phyloP scores from a whole-genome alignment of 2,888 invertebrate genomes.

The Drosophila anomelani region DNA sequence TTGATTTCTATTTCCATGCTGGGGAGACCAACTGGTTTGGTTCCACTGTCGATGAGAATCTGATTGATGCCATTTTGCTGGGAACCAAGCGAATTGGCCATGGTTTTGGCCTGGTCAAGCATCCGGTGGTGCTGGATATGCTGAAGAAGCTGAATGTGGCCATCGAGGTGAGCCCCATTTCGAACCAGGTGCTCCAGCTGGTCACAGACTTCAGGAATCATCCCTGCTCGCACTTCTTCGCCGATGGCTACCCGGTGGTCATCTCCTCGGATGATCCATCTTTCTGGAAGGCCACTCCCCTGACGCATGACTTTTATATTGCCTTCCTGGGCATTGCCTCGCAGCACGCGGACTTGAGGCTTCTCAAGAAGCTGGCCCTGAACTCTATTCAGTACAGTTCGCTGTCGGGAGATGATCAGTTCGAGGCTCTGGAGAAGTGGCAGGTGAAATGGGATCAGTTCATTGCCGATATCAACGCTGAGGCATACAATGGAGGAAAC shows the following conservation, averaged over 20 bases:
- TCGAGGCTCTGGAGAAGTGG: slow-evolving; percentile 86
- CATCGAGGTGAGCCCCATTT: slow-evolving; percentile 91
- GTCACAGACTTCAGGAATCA: slow-evolving; percentile 91
- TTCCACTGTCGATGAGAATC: slow-evolving; percentile 88
- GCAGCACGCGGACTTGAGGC: slow-evolving; percentile 87
- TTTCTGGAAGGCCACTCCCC: slow-evolving; percentile 89
- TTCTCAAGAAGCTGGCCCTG: slow-evolving; percentile 90
- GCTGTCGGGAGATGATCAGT: slow-evolving; percentile 85
- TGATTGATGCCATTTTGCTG: slow-evolving; percentile 91
- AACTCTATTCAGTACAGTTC: slow-evolving; percentile 91
- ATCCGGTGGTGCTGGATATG: slow-evolving; percentile 88
- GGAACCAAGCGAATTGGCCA: slow-evolving; percentile 92
- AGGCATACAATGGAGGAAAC: slow-evolving; percentile 17
- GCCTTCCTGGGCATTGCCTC: slow-evolving; percentile 91
- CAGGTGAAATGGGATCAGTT: slow-evolving; percentile 87
- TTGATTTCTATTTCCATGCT: slow-evolving; percentile 91
- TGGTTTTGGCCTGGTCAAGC: slow-evolving; percentile 90
- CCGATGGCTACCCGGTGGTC: slow-evolving; percentile 89
- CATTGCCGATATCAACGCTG: slow-evolving; percentile 82
- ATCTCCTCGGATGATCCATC: slow-evolving; percentile 93
- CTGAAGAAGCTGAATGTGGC: slow-evolving; percentile 87
- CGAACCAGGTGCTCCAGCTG: slow-evolving; percentile 90
- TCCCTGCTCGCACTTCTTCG: slow-evolving; percentile 88
- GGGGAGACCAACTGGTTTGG: slow-evolving; percentile 93
- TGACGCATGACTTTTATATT: slow-evolving; percentile 92